These are phyloP conservation scores for Drosophila kepulauana DNA, from an alignment of 1,140 invertebrate genomes.

Conservation along the genomic window DNA sequence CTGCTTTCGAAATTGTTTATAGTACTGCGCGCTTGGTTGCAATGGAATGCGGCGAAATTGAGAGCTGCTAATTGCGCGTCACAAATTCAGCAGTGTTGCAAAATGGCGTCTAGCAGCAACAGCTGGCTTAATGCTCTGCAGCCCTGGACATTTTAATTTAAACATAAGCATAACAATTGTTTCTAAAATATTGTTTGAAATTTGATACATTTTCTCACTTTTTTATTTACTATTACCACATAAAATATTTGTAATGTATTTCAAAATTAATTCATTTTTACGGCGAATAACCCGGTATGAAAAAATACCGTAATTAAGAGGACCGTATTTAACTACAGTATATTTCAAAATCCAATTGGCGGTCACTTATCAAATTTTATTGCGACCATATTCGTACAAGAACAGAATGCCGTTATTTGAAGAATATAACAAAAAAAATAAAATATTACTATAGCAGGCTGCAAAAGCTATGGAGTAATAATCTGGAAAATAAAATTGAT, in stretches of 20 bases:
- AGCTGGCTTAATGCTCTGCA: slow-evolving; percentile 6
- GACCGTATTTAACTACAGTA: too few relatives aligned
- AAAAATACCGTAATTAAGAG: too few relatives aligned
- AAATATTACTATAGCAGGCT: slow-evolving; percentile 11
- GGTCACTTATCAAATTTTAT: too few relatives aligned
- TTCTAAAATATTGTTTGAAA: background rate
- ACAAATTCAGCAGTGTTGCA: slow-evolving; percentile 12
- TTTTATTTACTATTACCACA: too few relatives aligned
- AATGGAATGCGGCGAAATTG: slow-evolving; percentile 10
- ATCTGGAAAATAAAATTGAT: background rate
- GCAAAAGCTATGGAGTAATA: background rate
- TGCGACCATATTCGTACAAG: too few relatives aligned
- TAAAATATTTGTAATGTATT: too few relatives aligned
- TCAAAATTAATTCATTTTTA: too few relatives aligned
- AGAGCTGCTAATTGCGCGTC: slow-evolving; percentile 28
- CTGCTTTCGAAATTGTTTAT: slow-evolving; percentile 34
- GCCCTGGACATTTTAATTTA: background rate
- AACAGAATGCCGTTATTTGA: background rate
- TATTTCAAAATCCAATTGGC: too few relatives aligned
- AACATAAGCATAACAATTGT: background rate
- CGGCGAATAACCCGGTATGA: too few relatives aligned
- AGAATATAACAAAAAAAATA: background rate
- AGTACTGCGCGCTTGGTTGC: slow-evolving; percentile 38
- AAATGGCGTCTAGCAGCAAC: background rate
- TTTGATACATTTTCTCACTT: too few relatives aligned